A percentile compares a stretch with the other conserved stretches of the same genome.
Evolutionary conservation across 1,140 invertebrate species (phyloP).

Genomic region (Ruditapes philippinarum): DNA sequence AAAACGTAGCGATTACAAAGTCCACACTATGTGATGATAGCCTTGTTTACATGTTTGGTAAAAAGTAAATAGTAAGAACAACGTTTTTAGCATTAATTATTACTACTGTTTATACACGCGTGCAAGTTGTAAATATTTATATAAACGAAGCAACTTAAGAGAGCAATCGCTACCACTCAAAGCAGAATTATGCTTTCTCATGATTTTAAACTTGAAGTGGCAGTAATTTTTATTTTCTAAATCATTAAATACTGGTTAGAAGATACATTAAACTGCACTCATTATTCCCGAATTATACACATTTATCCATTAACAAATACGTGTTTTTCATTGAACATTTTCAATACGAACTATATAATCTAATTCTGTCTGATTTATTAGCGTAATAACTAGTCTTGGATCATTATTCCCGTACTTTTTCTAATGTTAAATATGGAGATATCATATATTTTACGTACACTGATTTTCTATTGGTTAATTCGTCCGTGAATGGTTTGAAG

Average conservation of each 20-base stretch:
- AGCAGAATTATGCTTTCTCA: no score
- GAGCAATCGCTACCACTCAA: no score
- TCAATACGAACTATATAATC: no score
- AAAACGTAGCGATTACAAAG: not conserved
- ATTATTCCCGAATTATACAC: not conserved
- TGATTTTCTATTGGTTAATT: conserved; percentile 3
- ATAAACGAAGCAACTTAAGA: not conserved
- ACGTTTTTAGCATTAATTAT: not conserved
- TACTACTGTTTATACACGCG: not conserved
- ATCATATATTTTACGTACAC: not conserved
- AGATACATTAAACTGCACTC: not conserved
- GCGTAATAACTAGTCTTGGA: not conserved
- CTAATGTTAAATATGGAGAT: not conserved
- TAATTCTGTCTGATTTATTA: not conserved
- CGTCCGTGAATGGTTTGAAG: not conserved
- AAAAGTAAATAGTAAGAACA: not conserved
- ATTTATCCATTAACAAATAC: no score
- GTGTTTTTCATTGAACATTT: not conserved
- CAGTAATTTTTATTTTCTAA: not conserved
- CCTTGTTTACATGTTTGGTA: not conserved
- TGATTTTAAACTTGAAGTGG: no score
- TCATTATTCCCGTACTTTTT: not conserved
- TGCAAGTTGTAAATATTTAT: not conserved
- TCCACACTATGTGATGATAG: not conserved
- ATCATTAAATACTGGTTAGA: not conserved